Conservation (phyloP, 2,888 invertebrate genomes). For the Tipula lateralis region DNA sequence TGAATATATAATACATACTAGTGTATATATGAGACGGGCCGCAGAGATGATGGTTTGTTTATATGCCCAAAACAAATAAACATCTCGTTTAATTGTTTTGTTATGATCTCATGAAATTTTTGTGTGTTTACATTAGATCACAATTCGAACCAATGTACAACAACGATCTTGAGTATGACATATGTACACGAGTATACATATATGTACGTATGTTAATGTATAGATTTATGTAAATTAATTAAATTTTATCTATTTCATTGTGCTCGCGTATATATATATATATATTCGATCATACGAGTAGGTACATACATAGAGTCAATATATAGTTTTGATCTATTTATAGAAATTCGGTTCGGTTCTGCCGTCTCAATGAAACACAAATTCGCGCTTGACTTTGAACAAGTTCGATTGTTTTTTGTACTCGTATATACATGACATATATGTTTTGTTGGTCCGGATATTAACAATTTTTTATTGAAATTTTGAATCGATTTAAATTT, state of each 20-base stretch:
- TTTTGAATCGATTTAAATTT: not conserved
- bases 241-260: conserved; percentile 7
- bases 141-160: not conserved
- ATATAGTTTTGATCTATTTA: not conserved
- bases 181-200: not conserved
- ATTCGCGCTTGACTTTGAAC: conserved; percentile 11
- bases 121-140: not conserved
- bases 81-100: not conserved
- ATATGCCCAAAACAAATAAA: not conserved
- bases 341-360: not conserved
- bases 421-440: not conserved
- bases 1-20: no score
- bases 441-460: not conserved
- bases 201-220: not conserved
- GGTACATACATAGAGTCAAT: not conserved
- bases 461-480: not conserved
- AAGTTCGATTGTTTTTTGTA: not conserved
- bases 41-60: not conserved
- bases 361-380: not conserved
- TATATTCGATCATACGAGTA: not conserved
- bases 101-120: not conserved
- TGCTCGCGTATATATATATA: not conserved
- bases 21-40: not conserved
- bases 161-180: not conserved
- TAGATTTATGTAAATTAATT: not conserved